Conservation (phyloP, 1,140 invertebrate genomes). For the Bombus superbus region DNA sequence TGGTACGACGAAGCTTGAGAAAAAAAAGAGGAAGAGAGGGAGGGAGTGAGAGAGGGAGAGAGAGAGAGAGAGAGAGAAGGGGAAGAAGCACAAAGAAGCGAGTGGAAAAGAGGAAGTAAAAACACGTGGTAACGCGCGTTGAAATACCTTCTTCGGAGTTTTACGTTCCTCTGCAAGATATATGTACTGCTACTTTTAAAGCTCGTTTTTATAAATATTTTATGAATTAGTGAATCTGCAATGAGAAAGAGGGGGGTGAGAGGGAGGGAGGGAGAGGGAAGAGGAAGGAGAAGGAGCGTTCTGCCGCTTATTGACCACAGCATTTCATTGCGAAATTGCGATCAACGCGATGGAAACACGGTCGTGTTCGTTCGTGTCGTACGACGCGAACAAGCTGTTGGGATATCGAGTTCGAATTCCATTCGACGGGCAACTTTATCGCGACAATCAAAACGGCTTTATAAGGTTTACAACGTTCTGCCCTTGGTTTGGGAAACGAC, state of each 20-base stretch:
- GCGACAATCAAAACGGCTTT: slow-evolving; percentile 32
- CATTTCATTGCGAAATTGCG: not conserved
- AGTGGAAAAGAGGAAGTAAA: not conserved
- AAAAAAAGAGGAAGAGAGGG: not conserved
- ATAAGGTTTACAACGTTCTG: slow-evolving; percentile 17
- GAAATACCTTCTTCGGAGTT: not conserved
- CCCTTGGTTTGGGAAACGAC: slow-evolving; percentile 5
- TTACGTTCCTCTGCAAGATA: not conserved
- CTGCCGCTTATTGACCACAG: not conserved
- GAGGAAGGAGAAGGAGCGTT: not conserved
- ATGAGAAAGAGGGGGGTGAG: not conserved
- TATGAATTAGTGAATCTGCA: not conserved
- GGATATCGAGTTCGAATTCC: not conserved
- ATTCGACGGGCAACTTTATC: slow-evolving; percentile 13
- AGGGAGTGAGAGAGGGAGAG: not conserved
- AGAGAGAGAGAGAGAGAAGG: not conserved
- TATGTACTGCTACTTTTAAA: too few relatives aligned
- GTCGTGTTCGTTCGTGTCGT: not conserved
- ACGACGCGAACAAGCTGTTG: not conserved
- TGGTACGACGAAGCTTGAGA: not conserved
- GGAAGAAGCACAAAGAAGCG: not conserved
- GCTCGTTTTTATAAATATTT: not conserved
- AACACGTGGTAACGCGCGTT: not conserved
- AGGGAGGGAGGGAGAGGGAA: not conserved
- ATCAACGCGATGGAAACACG: not conserved